Base-by-base conservation (phyloP, 1,140 invertebrate genomes). In the Bombus picipes region DNA sequence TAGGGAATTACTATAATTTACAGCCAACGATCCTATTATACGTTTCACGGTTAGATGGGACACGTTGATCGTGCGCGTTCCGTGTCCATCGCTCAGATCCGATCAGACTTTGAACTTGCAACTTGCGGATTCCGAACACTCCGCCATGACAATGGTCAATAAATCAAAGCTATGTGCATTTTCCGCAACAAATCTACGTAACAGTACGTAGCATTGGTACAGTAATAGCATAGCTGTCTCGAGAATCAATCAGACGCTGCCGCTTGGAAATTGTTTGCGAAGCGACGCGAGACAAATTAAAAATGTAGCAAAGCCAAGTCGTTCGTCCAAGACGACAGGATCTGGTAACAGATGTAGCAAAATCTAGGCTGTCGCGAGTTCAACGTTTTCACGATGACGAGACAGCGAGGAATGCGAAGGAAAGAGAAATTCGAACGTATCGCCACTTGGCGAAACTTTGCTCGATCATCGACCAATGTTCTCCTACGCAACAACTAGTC, bases 61-160 rank as follows among this genome's bases (percentile, higher is more conserved):
- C 71, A 66, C 73, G 68, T 81, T 81, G 73, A 87, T 87, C 66
- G 62, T 2, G 9, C 41, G 47, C 68, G 66, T 81, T 65, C 66
- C 76, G 65, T 80, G 86, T 83, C 68, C 76, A 86, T 82, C 74
- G 37, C 25, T 53, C 72, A 47, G 57, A 72, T 76, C 53, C 53
- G 62, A 85, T 89, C 78, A 18, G 59, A 59, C 65, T 39, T 76
- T 43, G 32, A 72, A 41, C 66, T 37, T 43, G 73, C 66, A 74
- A 87, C 53, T 81, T 89, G 74, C 32, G 28, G 28, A n/a, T 62
- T 22, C 57, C 57, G 57, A 25, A 81, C 88, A 85, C 88, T 53
- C 18, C 6, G 88, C 88, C 68, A 81, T 76, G 37, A 34, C 53
- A 47, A 15, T 66, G 57, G 0, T 0, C 18, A 41, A 83, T 73